Percentiles rank a stretch among this genome's conserved stretches.
These are phyloP conservation scores for Actias luna DNA, from an alignment of 2,888 invertebrate species.

Conservation along the genomic window DNA sequence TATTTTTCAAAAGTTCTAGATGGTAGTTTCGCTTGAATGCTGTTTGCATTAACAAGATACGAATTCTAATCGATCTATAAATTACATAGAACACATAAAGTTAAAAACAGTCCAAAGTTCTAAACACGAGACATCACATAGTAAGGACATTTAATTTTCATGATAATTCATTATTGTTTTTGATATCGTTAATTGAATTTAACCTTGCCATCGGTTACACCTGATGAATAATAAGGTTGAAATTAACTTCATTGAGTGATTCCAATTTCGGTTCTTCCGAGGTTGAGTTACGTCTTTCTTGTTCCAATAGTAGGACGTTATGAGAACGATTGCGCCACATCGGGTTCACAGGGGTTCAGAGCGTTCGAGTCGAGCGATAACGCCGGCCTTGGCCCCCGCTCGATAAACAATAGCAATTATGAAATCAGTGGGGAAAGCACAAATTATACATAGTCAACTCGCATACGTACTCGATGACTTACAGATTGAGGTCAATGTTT, in stretches of 20 bases:
- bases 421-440: constrained; percentile 47
- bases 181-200: not conserved
- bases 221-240: not conserved
- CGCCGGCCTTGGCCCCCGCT: constrained; percentile 64
- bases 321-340: constrained; percentile 30
- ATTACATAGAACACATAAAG: not conserved
- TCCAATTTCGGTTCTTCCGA: not conserved
- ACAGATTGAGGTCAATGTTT: constrained; percentile 21
- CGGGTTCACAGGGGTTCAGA: constrained; percentile 51
- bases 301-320: constrained; percentile 16
- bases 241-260: not conserved
- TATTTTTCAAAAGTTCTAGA: too few species aligned
- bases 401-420: constrained; percentile 64
- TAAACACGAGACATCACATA: not conserved
- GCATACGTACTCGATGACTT: constrained; percentile 23
- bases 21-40: too few species aligned
- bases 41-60: too few species aligned
- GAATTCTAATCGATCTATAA: too few species aligned
- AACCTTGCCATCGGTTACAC: not conserved
- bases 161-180: not conserved
- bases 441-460: constrained; percentile 15
- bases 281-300: not conserved
- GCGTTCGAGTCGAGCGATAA: constrained; percentile 41
- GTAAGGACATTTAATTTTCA: not conserved
- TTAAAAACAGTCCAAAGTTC: not conserved